Percentiles rank a stretch among this genome's conserved stretches.
Evolutionary conservation across 2,113 vertebrate genomes (phyloP).

Genomic region (Pterocles gutturalis): DNA sequence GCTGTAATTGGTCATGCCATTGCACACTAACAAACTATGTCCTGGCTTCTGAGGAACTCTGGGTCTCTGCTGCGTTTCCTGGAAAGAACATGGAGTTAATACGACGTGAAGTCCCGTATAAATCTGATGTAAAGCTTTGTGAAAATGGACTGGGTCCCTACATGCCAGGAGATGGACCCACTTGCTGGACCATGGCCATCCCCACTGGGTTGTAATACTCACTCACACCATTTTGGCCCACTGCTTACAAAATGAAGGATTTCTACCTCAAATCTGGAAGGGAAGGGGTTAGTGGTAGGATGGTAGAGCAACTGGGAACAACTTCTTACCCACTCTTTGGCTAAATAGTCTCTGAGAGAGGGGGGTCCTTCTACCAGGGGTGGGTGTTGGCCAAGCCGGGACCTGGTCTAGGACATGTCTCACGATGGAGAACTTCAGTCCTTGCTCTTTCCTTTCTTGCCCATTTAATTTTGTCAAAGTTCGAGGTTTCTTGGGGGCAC

Average conservation of each 20-base stretch:
- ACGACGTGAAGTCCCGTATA: neutral
- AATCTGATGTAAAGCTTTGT: neutral
- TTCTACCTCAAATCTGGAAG: neutral
- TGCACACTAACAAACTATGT: neutral
- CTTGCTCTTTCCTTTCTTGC: neutral
- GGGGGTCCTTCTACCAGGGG: neutral
- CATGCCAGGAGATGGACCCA: too few species aligned
- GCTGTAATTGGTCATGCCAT: neutral
- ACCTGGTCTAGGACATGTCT: neutral
- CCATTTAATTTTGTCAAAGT: neutral
- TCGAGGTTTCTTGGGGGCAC: neutral
- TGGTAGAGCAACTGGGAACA: too few species aligned
- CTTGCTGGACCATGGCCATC: rapidly evolving
- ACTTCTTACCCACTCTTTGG: neutral
- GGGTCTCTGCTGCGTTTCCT: neutral
- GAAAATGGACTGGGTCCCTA: neutral
- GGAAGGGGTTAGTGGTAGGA: neutral
- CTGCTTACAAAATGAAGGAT: neutral
- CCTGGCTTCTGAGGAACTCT: neutral
- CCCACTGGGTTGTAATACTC: neutral
- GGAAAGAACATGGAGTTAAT: neutral
- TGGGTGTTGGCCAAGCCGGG: neutral
- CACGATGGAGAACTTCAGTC: rapidly evolving
- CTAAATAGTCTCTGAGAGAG: neutral
- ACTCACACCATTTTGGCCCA: rapidly evolving